phyloP scores from a whole-genome alignment of 1,140 invertebrate species.

The Drosophila tropicalis region DNA sequence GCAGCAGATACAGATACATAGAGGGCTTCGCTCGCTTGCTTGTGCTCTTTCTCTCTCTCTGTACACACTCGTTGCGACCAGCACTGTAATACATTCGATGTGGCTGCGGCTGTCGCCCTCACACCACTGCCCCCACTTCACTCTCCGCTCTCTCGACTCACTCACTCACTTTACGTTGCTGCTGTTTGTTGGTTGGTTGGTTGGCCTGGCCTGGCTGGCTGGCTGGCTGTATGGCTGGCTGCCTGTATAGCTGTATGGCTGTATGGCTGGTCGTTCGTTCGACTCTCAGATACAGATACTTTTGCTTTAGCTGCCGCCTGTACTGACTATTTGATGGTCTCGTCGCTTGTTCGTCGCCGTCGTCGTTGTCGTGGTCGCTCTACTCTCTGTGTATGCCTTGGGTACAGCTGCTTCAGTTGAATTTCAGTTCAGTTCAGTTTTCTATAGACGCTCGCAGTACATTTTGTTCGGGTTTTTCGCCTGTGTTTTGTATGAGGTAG shows the following conservation, averaged over 20 bases:
- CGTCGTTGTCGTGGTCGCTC: conserved; percentile 32
- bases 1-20: conserved; percentile 34
- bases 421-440: conserved; percentile 79
- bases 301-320: conserved; percentile 56
- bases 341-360: conserved; percentile 65
- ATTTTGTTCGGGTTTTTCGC: conserved; percentile 57
- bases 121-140: conserved; percentile 7
- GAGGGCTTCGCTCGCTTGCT: neutral
- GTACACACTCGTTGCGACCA: conserved; percentile 55
- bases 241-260: conserved; percentile 19
- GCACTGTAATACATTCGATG: conserved; percentile 55
- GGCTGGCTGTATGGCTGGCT: conserved; percentile 68
- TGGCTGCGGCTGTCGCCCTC: conserved; percentile 19
- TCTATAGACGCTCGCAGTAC: conserved; percentile 75
- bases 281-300: conserved; percentile 67
- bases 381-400: conserved; percentile 46
- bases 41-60: neutral
- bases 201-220: conserved; percentile 4
- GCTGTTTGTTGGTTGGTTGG: conserved; percentile 37
- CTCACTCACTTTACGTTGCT: conserved; percentile 16
- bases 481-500: conserved; percentile 43
- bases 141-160: conserved; percentile 28
- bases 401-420: conserved; percentile 81
- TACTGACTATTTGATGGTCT: conserved; percentile 72
- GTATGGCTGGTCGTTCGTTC: conserved; percentile 45